These are phyloP conservation scores for Meda fulgida DNA, from an alignment of 2,797 vertebrate species.

Conservation along the genomic window DNA sequence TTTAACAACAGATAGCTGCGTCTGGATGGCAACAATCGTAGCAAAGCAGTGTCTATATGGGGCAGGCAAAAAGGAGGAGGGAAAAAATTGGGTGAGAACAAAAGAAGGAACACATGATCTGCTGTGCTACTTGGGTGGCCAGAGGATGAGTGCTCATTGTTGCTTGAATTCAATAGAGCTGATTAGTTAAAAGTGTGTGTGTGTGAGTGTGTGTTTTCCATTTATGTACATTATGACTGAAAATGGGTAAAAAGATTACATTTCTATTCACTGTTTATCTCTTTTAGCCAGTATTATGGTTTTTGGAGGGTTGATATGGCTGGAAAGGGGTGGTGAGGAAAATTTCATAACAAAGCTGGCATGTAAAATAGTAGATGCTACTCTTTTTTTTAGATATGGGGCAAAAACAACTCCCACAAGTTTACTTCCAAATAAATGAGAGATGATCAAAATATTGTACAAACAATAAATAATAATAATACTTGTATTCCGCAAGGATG, in stretches of 20 bases:
- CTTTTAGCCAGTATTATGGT: constrained; percentile 18
- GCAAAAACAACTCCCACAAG: background rate
- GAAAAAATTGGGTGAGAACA: constrained; percentile 72
- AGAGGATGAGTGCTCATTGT: constrained; percentile 78
- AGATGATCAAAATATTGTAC: background rate
- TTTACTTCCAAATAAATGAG: background rate
- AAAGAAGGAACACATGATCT: constrained; percentile 77
- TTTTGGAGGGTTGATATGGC: constrained; percentile 2
- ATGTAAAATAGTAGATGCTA: background rate
- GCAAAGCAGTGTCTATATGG: constrained; percentile 57
- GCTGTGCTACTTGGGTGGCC: constrained; percentile 80
- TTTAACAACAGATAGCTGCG: constrained; percentile 60
- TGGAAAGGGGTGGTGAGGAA: constrained; percentile 18
- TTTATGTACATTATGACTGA: constrained; percentile 36
- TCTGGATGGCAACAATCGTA: constrained; percentile 62
- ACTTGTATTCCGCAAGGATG: background rate
- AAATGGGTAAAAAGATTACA: constrained; percentile 25
- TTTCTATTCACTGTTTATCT: constrained; percentile 46
- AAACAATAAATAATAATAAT: background rate
- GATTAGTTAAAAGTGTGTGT: constrained; percentile 75
- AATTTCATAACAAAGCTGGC: background rate
- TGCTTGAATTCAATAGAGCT: constrained; percentile 79
- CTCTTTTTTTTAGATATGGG: background rate
- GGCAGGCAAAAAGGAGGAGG: constrained; percentile 40
- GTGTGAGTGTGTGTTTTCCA: constrained; percentile 55